Evolutionary conservation across 2,113 vertebrate genomes (phyloP).

Genomic region (Eublepharis macularius): DNA sequence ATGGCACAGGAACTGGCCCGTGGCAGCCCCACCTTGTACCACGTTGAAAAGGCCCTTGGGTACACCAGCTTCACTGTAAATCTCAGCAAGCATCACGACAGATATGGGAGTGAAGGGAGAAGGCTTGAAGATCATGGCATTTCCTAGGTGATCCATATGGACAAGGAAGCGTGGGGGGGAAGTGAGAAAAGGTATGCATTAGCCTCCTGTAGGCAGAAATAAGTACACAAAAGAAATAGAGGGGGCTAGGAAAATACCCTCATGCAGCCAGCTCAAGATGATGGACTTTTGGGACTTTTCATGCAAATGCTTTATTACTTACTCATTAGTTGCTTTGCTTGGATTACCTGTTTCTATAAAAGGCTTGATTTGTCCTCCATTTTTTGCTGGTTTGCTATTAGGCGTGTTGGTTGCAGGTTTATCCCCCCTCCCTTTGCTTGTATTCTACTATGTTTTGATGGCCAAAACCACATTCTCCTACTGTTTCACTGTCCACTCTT

Average conservation of each 20-base stretch:
- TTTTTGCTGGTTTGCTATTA: too few relatives aligned
- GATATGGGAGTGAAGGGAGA: slow-evolving; percentile 93
- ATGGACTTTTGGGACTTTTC: too few relatives aligned
- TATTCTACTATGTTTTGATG: not conserved
- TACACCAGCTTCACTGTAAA: slow-evolving; percentile 87
- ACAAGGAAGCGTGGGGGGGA: not conserved
- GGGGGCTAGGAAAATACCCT: not conserved
- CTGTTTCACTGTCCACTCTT: too few relatives aligned
- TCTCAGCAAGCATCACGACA: slow-evolving; percentile 87
- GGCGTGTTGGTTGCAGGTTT: too few relatives aligned
- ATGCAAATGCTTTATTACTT: too few relatives aligned
- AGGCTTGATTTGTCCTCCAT: too few relatives aligned
- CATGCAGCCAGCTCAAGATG: too few relatives aligned
- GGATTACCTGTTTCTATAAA: too few relatives aligned
- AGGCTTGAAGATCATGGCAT: slow-evolving; percentile 95
- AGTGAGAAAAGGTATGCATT: not conserved
- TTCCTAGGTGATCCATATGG: slow-evolving; percentile 74
- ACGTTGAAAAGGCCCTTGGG: slow-evolving; percentile 94
- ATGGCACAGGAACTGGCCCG: slow-evolving; percentile 88
- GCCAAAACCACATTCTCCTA: not conserved
- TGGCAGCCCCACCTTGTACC: slow-evolving; percentile 91
- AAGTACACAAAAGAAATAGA: not conserved
- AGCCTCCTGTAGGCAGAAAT: not conserved
- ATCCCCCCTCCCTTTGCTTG: too few relatives aligned
- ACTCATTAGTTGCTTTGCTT: too few relatives aligned